Evolutionary conservation across 2,797 vertebrate species (phyloP).

Genomic region (Apodemus agrarius): DNA sequence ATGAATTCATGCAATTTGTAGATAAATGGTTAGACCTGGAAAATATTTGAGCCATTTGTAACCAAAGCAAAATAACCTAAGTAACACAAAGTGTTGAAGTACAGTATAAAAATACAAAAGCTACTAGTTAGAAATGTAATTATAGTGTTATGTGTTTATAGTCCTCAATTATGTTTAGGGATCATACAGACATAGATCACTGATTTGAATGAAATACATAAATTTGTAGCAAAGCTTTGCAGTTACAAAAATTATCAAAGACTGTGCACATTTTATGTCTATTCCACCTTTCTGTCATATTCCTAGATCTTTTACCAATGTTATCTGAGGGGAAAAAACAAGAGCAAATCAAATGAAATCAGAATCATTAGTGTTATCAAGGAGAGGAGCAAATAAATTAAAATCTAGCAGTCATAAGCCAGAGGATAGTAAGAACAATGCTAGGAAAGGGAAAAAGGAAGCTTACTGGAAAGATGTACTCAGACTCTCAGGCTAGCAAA

Average conservation of each 20-base stretch:
- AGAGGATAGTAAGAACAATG: slow-evolving; percentile 91
- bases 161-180: slow-evolving; percentile 89
- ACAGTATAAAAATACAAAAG: slow-evolving; percentile 89
- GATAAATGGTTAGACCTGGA: no score
- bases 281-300: slow-evolving; percentile 93
- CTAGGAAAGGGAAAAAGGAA: slow-evolving; percentile 87
- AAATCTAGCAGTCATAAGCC: slow-evolving; percentile 92
- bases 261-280: slow-evolving; percentile 92
- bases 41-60: no score
- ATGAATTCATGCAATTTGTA: no score
- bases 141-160: slow-evolving; percentile 90
- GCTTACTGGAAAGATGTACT: slow-evolving; percentile 89
- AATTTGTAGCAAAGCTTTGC: background rate
- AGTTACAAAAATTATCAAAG: slow-evolving; percentile 88
- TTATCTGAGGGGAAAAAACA: slow-evolving; percentile 87
- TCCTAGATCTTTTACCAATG: slow-evolving; percentile 89
- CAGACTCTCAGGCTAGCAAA: slow-evolving; percentile 90
- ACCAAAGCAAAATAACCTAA: slow-evolving; percentile 92
- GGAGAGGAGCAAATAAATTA: slow-evolving; percentile 92
- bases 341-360: slow-evolving; percentile 87
- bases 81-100: slow-evolving; percentile 91
- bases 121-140: slow-evolving; percentile 92
- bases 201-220: background rate
- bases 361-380: slow-evolving; percentile 91
- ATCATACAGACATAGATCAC: slow-evolving; percentile 76